phyloP scores from a whole-genome alignment of 2,113 vertebrate genomes.

The Oriolus oriolus region DNA sequence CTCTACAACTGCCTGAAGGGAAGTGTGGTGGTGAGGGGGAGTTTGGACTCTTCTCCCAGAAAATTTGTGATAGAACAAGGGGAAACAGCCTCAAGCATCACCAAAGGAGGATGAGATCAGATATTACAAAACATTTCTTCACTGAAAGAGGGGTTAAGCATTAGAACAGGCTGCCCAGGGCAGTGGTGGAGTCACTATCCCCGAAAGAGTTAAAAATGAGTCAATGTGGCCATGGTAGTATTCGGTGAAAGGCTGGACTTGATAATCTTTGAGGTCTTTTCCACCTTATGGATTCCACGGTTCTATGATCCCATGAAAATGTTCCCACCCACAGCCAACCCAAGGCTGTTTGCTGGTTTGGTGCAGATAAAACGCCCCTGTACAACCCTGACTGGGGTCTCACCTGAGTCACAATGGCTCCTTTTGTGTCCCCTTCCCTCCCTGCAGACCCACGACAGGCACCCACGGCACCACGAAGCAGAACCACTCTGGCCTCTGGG shows the following conservation, averaged over 20 bases:
- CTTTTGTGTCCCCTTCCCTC: not conserved
- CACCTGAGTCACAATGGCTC: fast-evolving
- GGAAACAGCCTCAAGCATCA: not conserved
- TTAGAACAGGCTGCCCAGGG: not conserved
- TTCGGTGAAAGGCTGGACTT: not conserved
- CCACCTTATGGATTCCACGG: not conserved
- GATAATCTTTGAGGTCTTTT: not conserved
- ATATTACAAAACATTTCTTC: not conserved
- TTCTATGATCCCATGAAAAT: not conserved
- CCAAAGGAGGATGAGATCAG: not conserved
- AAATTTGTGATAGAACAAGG: not conserved
- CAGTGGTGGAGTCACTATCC: not conserved
- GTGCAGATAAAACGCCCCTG: fast-evolving
- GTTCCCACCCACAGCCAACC: not conserved
- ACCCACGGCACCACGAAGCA: not conserved
- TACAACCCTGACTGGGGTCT: not conserved
- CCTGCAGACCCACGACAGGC: not conserved
- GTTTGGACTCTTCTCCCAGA: not conserved
- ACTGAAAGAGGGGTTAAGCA: not conserved
- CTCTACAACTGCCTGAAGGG: not conserved
- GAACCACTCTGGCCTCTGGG: fast-evolving
- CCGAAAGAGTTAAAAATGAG: not conserved
- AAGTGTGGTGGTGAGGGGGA: not conserved
- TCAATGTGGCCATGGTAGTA: fast-evolving
- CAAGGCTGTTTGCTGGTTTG: not conserved